phyloP scores from a whole-genome alignment of 53 echinoderm and acorn worm species.

The Hippasteria phrygiana region DNA sequence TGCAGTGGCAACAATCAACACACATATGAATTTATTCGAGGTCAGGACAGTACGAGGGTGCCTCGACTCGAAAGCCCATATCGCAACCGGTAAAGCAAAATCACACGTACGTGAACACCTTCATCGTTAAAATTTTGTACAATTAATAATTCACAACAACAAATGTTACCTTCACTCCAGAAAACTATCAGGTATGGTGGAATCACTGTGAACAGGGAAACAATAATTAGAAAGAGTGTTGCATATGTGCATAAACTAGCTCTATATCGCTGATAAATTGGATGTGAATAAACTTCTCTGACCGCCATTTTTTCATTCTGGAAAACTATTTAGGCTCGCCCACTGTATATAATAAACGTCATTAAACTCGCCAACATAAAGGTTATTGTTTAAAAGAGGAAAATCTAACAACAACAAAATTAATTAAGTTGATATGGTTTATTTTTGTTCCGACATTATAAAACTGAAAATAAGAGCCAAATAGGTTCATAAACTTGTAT shows the following conservation, averaged over 20 bases:
- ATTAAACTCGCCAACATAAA: too few species aligned
- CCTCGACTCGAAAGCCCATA: neutral
- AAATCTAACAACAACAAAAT: too few species aligned
- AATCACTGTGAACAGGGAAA: constrained; percentile 77
- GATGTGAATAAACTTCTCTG: constrained; percentile 78
- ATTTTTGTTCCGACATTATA: too few species aligned
- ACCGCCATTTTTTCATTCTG: constrained; percentile 85
- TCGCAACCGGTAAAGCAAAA: neutral
- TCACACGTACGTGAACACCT: neutral
- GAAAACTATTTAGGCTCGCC: constrained; percentile 48
- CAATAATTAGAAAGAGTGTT: constrained; percentile 74
- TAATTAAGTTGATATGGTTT: too few species aligned
- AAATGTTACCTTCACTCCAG: constrained; percentile 85
- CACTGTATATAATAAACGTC: constrained; percentile 3
- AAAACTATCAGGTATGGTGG: constrained; percentile 88
- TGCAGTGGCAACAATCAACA: too few species aligned
- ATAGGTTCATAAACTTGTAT: too few species aligned
- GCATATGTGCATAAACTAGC: constrained; percentile 90
- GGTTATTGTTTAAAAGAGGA: too few species aligned
- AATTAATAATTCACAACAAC: neutral
- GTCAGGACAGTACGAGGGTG: neutral
- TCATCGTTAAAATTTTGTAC: neutral
- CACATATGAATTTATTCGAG: too few species aligned
- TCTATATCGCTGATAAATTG: constrained; percentile 76
- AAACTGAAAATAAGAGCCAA: too few species aligned